phyloP scores from a whole-genome alignment of 2,113 vertebrate genomes.

The Galemys pyrenaicus region DNA sequence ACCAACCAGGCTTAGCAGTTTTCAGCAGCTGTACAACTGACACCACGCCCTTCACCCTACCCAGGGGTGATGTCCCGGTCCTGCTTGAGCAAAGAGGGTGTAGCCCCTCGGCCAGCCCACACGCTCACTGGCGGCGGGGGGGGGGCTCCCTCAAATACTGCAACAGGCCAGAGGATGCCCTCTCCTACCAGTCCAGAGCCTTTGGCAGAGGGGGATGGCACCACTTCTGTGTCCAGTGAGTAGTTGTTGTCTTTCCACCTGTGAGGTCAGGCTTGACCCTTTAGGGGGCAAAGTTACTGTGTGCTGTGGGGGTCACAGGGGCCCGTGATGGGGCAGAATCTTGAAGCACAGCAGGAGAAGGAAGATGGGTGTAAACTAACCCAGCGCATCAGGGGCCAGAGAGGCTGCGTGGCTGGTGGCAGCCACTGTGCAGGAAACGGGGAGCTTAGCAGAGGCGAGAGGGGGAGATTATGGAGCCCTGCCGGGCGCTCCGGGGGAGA shows the following conservation, averaged over 20 bases:
- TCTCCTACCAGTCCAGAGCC: background rate
- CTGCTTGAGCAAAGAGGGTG: background rate
- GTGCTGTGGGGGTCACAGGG: background rate
- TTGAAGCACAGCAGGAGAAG: background rate
- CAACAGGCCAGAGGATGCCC: background rate
- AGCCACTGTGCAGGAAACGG: background rate
- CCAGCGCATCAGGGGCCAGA: background rate
- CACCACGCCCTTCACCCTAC: background rate
- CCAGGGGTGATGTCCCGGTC: background rate
- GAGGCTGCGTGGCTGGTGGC: background rate
- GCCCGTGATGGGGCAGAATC: background rate
- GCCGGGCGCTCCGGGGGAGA: background rate
- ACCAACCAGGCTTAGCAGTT: background rate
- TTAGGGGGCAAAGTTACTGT: background rate
- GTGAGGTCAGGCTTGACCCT: background rate
- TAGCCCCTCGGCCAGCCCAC: background rate
- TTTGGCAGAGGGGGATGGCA: background rate
- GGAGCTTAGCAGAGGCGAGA: background rate
- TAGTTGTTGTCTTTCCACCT: background rate
- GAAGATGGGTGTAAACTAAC: background rate
- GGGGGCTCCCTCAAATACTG: background rate
- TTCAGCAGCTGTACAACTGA: background rate
- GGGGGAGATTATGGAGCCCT: background rate
- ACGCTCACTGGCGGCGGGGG: background rate
- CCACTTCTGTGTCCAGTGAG: background rate